Evolutionary conservation across 1,140 invertebrate genomes (phyloP), one percentile per base, ranked within the genome.

Genomic region (Hesperophylax magnus): DNA sequence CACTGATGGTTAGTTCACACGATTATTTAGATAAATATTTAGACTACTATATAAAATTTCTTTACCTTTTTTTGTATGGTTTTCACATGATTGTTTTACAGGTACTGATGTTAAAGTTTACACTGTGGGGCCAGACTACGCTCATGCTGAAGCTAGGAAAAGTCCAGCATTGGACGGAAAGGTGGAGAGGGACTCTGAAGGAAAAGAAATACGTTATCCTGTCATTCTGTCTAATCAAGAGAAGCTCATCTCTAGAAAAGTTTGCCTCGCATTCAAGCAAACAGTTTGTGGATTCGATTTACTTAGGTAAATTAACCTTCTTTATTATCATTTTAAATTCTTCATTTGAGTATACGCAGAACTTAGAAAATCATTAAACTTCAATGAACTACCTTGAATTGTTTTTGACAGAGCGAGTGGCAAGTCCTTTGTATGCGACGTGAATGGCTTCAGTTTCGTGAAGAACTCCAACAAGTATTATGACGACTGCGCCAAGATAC

Each of bases 381-480:
- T 27, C 8, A 65, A 31, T 65, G 31, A 65, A 65, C 6, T 6
- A 65, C 7, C 14, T 67, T 31, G 11, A 34, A 67, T 72, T 72
- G 18, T 52, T 77, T 56, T 65, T 79, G 76, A 77, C 87, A 96
- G 98, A 86, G 98, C 98, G 20, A 99, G 98, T 91, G 98, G 98
- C 22, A 97, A 98, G 88, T 99, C 98, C 1, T 99, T 97, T 88
- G 99, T 99, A 0, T 99, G 98, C 90, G 99, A 99, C 91, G 98
- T 99, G 0, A 99, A 99, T 91, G 99, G 99, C 2, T 99, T 99
- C 89, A 99, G 97, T 87, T 99, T 99, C 90, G 99, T 99, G 8
- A 99, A 99, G 87, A 99, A 99, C 88, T 99, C 98, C 0, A 98
- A 97, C 86, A 99, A 99, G 87, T 99, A 99, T 90, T 99, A 99